Conservation (phyloP, 2,113 vertebrate genomes). For the Hippoglossus stenolepis region DNA sequence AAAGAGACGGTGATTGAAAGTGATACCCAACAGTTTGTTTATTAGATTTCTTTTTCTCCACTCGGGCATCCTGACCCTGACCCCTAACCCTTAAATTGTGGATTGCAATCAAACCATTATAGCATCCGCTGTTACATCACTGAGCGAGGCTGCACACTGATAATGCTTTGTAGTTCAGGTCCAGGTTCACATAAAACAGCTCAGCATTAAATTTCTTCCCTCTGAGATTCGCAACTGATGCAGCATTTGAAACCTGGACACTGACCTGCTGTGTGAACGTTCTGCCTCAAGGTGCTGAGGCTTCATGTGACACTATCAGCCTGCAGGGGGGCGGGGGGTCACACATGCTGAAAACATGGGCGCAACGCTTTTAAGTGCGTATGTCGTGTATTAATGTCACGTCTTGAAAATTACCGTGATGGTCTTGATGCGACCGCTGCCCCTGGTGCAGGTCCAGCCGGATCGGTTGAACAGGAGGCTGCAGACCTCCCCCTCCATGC, state of each 20-base stretch:
- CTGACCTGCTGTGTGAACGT: constrained; percentile 24
- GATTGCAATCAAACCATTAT: too few relatives aligned
- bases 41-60: background rate
- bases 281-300: constrained; percentile 8
- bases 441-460: constrained; percentile 88
- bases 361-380: constrained; percentile 36
- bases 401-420: constrained; percentile 82
- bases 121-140: background rate
- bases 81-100: too few relatives aligned
- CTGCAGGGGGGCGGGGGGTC: background rate
- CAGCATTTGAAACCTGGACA: constrained; percentile 9
- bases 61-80: too few relatives aligned
- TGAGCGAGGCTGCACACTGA: background rate
- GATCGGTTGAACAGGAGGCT: constrained; percentile 86
- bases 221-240: constrained; percentile 13
- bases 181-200: constrained; percentile 7
- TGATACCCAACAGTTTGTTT: background rate
- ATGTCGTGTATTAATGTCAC: constrained; percentile 43
- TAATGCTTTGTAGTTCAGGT: background rate
- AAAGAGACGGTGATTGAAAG: too few relatives aligned
- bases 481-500: constrained; percentile 86
- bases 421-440: constrained; percentile 87
- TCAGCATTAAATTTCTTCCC: background rate
- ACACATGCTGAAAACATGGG: constrained; percentile 16
- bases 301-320: constrained; percentile 26